Evolutionary conservation across 2,797 vertebrate genomes (phyloP).

Genomic region (Allenopithecus nigroviridis): DNA sequence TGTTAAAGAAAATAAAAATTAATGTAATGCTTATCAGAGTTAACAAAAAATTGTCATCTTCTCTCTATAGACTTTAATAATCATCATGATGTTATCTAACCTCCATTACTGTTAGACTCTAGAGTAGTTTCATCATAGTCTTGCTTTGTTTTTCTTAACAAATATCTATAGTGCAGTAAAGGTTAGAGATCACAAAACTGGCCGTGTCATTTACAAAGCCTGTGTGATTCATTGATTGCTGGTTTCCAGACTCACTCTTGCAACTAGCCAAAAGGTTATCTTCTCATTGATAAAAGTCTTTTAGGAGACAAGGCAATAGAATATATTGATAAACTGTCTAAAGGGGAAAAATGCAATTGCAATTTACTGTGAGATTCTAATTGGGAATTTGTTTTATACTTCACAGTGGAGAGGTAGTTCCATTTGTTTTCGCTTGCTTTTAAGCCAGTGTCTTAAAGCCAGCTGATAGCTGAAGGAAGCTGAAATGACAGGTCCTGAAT

Average conservation of each 20-base stretch:
- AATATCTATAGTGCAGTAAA: not conserved
- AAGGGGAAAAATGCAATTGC: slow-evolving; percentile 47
- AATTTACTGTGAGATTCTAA: slow-evolving; percentile 57
- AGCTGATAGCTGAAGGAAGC: not conserved
- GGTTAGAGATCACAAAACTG: not conserved
- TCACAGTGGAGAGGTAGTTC: slow-evolving; percentile 21
- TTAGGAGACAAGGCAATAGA: slow-evolving; percentile 3
- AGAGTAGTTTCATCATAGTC: not conserved
- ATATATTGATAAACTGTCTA: slow-evolving; percentile 61
- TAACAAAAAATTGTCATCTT: slow-evolving; percentile 34
- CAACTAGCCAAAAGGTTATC: slow-evolving; percentile 52
- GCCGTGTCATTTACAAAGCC: slow-evolving; percentile 43
- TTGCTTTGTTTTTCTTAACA: slow-evolving; percentile 7
- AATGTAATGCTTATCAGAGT: not conserved
- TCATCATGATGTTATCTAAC: not conserved
- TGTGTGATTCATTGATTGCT: slow-evolving; percentile 47
- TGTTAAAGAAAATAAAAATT: not conserved
- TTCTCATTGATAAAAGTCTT: slow-evolving; percentile 28
- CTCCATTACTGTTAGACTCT: not conserved
- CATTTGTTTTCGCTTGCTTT: slow-evolving; percentile 36
- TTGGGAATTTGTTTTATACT: slow-evolving; percentile 50
- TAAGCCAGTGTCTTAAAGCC: not conserved
- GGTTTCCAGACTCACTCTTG: not conserved
- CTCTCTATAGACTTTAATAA: not conserved
- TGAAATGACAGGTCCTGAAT: not conserved